Base-by-base conservation (phyloP, 1,140 invertebrate genomes). In the Drosophila insularis region DNA sequence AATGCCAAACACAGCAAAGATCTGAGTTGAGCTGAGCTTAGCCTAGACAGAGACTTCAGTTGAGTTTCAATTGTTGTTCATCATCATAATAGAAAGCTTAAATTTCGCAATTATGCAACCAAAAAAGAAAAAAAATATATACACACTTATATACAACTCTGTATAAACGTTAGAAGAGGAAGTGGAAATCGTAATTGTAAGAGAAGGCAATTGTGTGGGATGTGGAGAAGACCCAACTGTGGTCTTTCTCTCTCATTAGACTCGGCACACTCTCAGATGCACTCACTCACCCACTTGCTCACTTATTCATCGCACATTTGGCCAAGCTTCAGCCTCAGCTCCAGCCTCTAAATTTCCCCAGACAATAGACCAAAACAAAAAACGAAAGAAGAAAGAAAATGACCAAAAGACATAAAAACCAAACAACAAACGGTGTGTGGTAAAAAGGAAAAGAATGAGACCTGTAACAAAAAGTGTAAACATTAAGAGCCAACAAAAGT, bases 361-460 rank as follows among this genome's bases (percentile, higher is more conserved):
- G 82, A 87, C 82, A 87, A 82, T 87, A 84, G 32, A 56, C 75
- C 74, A 78, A 70, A 58, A 72, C 58, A 86, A 77, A 78, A 61
- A 39, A 21, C 21, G 31, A 21, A 60, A 39, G 27, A 5, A 21
- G 37, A 27, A 40, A 37, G 27, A 59, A 59, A 59, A 11, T 40
- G 43, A 50, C 43, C 17, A 50, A 50, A 50, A 21, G n/a, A 50
- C 43, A 50, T 50, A 50, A 50, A 50, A 50, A 50, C 10, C 43
- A n/a, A 50, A 19, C 17, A 60, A 40, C 14, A 60, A 60, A 35
- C 27, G 19, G n/a, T n/a, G n/a, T n/a, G n/a, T n/a, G n/a, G n/a
- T n/a, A 17, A 10, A 5, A 35, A 4, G 39, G 31, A 4, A 14
- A n/a, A 14, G 27, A 37, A 17, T 6, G 8, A 8, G 39, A 61